Percentiles rank a stretch among this genome's conserved stretches.
These are phyloP conservation scores for Micrasema minimum DNA, from an alignment of 1,140 invertebrate genomes.

Conservation along the genomic window DNA sequence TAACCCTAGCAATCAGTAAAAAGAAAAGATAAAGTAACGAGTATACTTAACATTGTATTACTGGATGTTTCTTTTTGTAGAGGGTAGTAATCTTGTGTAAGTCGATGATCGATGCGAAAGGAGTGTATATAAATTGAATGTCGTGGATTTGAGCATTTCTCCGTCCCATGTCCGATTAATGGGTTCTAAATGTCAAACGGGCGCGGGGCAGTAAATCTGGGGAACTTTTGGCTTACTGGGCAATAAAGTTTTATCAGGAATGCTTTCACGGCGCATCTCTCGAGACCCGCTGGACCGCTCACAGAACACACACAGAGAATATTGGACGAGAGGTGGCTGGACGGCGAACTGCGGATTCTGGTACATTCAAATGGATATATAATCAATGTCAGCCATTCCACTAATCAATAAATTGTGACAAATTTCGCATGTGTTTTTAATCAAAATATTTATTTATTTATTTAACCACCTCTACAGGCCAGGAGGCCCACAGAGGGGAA, in stretches of 20 bases:
- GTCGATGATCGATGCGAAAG: too few species aligned
- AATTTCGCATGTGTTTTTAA: too few species aligned
- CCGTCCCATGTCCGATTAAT: neutral
- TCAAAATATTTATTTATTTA: too few species aligned
- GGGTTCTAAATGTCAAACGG: neutral
- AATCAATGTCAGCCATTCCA: neutral
- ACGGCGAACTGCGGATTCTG: neutral
- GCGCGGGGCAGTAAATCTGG: neutral
- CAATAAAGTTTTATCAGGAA: conserved; percentile 11
- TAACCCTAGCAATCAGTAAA: too few species aligned
- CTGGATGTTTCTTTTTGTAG: too few species aligned
- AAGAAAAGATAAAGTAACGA: too few species aligned
- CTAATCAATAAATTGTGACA: neutral
- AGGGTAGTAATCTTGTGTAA: too few species aligned
- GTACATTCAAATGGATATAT: neutral
- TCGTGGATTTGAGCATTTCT: too few species aligned
- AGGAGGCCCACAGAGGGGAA: too few species aligned
- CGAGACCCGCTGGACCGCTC: neutral
- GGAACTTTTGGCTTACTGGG: neutral
- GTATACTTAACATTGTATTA: too few species aligned
- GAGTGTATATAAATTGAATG: too few species aligned
- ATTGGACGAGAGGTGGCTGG: neutral
- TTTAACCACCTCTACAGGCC: too few species aligned
- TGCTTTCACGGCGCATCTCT: conserved; percentile 9
- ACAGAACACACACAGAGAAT: neutral